Conservation (phyloP, 2,888 invertebrate genomes). For the Luperina testacea region DNA sequence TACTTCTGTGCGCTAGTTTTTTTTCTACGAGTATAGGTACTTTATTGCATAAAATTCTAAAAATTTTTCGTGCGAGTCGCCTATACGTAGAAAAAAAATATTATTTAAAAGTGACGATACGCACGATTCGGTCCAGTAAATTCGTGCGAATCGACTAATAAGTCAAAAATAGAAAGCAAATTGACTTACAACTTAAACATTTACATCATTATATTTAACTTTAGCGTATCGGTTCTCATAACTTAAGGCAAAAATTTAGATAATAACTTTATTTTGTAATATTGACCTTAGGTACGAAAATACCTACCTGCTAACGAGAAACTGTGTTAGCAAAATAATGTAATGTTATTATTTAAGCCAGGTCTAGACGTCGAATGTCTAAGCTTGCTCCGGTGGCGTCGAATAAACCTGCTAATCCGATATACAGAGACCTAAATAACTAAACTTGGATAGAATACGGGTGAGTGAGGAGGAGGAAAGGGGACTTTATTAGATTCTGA, state of each 20-base stretch:
- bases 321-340: constrained; percentile 9
- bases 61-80: no score
- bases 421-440: constrained; percentile 38
- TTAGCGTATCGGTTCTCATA: no score
- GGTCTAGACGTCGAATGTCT: constrained; percentile 64
- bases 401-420: constrained; percentile 65
- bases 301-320: not conserved
- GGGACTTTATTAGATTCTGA: not conserved
- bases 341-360: constrained; percentile 62
- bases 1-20: no score
- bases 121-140: no score
- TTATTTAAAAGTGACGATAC: no score
- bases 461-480: not conserved
- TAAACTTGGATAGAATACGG: constrained; percentile 29
- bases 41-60: no score
- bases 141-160: no score
- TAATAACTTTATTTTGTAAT: not conserved
- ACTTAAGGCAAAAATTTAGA: not conserved
- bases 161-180: not conserved
- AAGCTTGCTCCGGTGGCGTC: constrained; percentile 54
- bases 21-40: no score
- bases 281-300: not conserved
- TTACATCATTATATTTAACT: not conserved
- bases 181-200: not conserved
- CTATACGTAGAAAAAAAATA: no score